Evolutionary conservation across 2,113 vertebrate species (phyloP).

Genomic region (Siniperca knerii): DNA sequence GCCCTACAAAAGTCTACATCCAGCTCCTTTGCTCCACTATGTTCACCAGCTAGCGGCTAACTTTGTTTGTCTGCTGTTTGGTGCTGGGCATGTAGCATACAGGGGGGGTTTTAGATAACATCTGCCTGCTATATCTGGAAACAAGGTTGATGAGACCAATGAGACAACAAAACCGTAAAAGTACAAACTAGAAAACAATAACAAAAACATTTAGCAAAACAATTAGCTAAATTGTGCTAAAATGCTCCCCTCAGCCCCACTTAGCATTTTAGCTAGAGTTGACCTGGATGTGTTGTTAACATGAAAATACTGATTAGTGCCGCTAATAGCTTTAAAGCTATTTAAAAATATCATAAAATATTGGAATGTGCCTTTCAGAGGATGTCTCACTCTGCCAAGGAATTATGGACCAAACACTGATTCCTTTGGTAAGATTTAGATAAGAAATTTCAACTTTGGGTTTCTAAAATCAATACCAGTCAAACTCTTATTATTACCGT

Average conservation of each 20-base stretch:
- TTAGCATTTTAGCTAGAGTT: neutral
- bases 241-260: neutral
- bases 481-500: neutral
- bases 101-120: too few species aligned
- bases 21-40: too few species aligned
- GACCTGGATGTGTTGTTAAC: neutral
- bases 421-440: neutral
- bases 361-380: too few species aligned
- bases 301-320: neutral
- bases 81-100: neutral
- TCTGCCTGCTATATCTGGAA: neutral
- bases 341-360: too few species aligned
- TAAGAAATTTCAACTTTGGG: neutral
- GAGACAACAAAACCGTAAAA: neutral
- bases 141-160: neutral
- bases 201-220: neutral
- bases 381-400: neutral
- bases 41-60: too few species aligned
- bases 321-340: neutral
- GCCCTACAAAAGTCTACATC: too few species aligned
- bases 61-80: too few species aligned
- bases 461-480: neutral
- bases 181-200: neutral
- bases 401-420: neutral
- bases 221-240: neutral